Conservation (phyloP, 1,140 invertebrate species). For the Campodea augens region DNA sequence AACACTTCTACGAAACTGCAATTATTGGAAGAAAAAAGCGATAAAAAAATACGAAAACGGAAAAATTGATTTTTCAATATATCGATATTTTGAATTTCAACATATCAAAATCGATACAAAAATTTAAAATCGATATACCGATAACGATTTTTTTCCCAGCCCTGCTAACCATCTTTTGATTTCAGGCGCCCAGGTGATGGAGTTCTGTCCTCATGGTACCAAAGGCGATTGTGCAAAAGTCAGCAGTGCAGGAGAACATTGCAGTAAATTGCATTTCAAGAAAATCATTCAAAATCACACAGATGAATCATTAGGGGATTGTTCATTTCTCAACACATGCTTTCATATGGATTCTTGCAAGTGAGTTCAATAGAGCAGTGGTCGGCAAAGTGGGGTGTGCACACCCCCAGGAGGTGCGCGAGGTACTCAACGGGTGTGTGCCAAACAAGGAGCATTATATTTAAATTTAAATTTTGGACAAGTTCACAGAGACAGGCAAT, state of each 20-base stretch:
- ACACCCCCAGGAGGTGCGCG: too few species aligned
- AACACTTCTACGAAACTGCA: too few species aligned
- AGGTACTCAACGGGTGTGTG: too few species aligned
- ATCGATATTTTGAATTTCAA: too few species aligned
- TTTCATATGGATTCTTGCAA: constrained; percentile 99
- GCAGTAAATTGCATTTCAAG: constrained; percentile 86
- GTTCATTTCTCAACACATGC: constrained; percentile 94
- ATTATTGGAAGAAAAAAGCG: too few species aligned
- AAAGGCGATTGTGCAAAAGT: constrained; percentile 65
- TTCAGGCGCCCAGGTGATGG: constrained; percentile 68
- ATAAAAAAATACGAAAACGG: too few species aligned
- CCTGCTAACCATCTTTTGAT: background rate
- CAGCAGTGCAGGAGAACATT: constrained; percentile 35
- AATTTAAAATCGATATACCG: too few species aligned
- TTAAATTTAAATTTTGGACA: too few species aligned
- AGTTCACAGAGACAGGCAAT: too few species aligned
- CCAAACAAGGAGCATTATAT: background rate
- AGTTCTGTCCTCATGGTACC: constrained; percentile 91
- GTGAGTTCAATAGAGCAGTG: constrained; percentile 30
- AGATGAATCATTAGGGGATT: constrained; percentile 87
- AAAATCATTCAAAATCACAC: constrained; percentile 95
- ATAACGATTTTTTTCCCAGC: background rate
- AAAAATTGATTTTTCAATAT: too few species aligned
- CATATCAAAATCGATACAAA: too few species aligned
- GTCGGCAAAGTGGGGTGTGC: too few species aligned